phyloP scores from a whole-genome alignment of 2,113 vertebrate species.

The Eubucco bourcierii region DNA sequence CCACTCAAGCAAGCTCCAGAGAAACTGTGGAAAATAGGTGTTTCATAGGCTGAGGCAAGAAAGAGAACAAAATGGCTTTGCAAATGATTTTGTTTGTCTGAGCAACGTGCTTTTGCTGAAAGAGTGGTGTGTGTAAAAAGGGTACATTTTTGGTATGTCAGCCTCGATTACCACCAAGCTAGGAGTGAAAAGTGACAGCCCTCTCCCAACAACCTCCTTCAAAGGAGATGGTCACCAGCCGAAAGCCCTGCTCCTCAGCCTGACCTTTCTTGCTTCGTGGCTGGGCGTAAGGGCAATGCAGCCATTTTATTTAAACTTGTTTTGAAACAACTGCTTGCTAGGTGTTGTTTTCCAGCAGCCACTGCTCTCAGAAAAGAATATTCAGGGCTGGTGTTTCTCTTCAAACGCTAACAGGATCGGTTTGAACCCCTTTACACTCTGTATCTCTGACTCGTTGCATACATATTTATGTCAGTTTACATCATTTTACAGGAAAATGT shows the following conservation, averaged over 20 bases:
- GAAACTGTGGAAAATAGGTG: conserved; percentile 16
- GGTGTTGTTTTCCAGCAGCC: conserved; percentile 9
- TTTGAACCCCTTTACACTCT: neutral
- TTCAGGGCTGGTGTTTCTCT: neutral
- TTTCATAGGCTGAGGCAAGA: neutral
- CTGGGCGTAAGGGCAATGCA: neutral
- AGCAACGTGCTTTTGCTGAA: conserved; percentile 11
- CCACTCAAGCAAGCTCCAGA: neutral
- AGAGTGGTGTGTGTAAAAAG: conserved; percentile 13
- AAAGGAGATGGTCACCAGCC: neutral
- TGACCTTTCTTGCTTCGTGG: conserved; percentile 34
- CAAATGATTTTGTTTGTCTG: conserved; percentile 27
- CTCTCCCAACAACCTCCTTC: conserved; percentile 28
- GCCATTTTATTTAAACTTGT: conserved; percentile 17
- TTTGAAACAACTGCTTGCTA: conserved; percentile 23
- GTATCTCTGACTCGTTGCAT: neutral
- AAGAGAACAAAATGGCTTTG: conserved; percentile 2
- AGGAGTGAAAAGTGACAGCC: conserved; percentile 31
- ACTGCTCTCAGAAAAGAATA: conserved; percentile 16
- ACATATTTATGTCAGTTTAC: neutral
- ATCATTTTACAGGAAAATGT: neutral
- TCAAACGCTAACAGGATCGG: neutral
- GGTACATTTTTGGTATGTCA: conserved; percentile 40
- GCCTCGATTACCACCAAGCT: conserved; percentile 27
- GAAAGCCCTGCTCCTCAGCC: neutral